Conservation (phyloP, 2,797 vertebrate species). For the Pempheris klunzingeri region DNA sequence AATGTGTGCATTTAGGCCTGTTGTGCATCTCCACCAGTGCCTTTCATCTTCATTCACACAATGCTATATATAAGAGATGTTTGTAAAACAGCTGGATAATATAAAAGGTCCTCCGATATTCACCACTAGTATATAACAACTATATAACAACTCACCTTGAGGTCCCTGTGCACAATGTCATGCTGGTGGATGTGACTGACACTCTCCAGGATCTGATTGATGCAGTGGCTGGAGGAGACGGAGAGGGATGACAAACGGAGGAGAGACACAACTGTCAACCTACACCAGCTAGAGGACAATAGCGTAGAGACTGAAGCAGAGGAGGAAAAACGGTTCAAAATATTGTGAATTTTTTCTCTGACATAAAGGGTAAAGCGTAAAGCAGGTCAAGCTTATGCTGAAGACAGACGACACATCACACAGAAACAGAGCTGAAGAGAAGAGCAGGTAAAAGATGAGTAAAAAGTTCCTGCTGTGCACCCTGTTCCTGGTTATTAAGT, state of each 20-base stretch:
- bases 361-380: neutral
- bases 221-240: slow-evolving; percentile 92
- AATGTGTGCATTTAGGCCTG: slow-evolving; percentile 19
- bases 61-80: neutral
- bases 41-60: slow-evolving; percentile 30
- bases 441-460: neutral
- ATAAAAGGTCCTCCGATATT: neutral
- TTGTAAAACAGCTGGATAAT: neutral
- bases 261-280: slow-evolving; percentile 43
- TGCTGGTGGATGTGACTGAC: slow-evolving; percentile 99
- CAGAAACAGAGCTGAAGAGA: neutral
- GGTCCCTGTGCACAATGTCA: slow-evolving; percentile 98
- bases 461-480: neutral
- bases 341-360: too few species aligned
- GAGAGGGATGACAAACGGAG: slow-evolving; percentile 27
- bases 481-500: neutral
- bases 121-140: neutral
- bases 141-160: slow-evolving; percentile 93
- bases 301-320: neutral
- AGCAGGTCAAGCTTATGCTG: neutral
- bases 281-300: neutral
- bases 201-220: slow-evolving; percentile 99
- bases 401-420: neutral
- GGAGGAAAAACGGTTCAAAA: neutral
- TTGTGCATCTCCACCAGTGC: slow-evolving; percentile 7